Conservation (phyloP, 2,888 invertebrate species). For the Lasioglossum vierecki region DNA sequence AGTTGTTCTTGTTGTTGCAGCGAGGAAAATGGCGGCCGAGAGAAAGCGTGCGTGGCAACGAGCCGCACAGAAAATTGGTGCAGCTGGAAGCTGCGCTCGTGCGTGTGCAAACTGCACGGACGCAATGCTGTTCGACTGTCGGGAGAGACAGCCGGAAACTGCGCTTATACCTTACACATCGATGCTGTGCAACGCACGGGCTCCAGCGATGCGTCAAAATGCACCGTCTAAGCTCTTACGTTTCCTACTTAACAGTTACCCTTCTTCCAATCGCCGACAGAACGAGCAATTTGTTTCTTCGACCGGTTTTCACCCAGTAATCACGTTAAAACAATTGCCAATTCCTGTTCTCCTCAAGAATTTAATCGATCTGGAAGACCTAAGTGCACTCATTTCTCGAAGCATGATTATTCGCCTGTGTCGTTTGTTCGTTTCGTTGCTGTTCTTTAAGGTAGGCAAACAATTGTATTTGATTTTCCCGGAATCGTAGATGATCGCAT, state of each 20-base stretch:
- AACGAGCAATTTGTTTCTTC: neutral
- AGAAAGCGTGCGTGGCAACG: slow-evolving; percentile 29
- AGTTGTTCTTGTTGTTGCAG: neutral
- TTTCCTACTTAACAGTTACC: slow-evolving; percentile 38
- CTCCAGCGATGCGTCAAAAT: slow-evolving; percentile 44
- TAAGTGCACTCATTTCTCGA: no score
- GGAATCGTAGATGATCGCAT: neutral
- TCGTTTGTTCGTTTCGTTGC: neutral
- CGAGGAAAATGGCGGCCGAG: neutral
- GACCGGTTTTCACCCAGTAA: neutral
- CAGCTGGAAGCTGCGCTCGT: slow-evolving; percentile 50
- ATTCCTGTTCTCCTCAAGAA: neutral
- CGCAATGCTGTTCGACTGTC: slow-evolving; percentile 75
- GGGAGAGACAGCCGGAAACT: slow-evolving; percentile 81
- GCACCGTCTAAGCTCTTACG: slow-evolving; percentile 35
- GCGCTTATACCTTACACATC: slow-evolving; percentile 71
- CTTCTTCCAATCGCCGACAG: slow-evolving; percentile 4
- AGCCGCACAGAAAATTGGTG: slow-evolving; percentile 44
- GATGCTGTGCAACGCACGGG: slow-evolving; percentile 55
- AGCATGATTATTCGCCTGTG: no score
- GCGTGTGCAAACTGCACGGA: slow-evolving; percentile 64
- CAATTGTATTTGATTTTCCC: neutral
- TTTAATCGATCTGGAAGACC: no score
- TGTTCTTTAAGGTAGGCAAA: neutral
- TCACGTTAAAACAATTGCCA: neutral